These are phyloP conservation scores for Brachypalpus laphriformis DNA, from an alignment of 2,888 invertebrate genomes.

Conservation along the genomic window DNA sequence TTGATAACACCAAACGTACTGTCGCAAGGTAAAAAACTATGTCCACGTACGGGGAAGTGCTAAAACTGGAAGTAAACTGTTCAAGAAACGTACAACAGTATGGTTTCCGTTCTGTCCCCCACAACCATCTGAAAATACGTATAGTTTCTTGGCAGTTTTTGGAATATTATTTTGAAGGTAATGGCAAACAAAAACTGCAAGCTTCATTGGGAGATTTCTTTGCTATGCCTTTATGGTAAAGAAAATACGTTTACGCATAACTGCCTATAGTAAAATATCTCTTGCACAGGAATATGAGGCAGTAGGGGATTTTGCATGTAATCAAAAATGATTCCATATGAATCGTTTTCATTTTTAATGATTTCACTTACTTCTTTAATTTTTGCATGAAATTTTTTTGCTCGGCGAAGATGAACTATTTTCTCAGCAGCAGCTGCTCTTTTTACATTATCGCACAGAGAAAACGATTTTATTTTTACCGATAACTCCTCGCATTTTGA, in stretches of 20 bases:
- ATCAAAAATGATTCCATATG: conserved; percentile 9
- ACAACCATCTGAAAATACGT: conserved; percentile 20
- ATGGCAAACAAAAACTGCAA: conserved; percentile 9
- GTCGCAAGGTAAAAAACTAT: conserved; percentile 25
- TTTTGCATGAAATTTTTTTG: no score
- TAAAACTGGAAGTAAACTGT: conserved; percentile 20
- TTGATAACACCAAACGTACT: conserved; percentile 8
- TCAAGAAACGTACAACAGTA: conserved; percentile 22
- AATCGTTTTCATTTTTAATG: no score
- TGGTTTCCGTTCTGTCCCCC: conserved; percentile 18
- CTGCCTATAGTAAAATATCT: no score
- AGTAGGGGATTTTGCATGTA: conserved; percentile 20
- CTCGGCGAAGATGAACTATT: conserved; percentile 11
- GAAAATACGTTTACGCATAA: conserved; percentile 13
- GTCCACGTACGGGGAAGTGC: conserved; percentile 9
- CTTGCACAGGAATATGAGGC: no score
- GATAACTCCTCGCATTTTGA: no score
- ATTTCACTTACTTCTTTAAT: no score
- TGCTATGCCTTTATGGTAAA: conserved; percentile 22
- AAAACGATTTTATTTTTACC: conserved; percentile 24
- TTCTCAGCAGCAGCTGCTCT: conserved; percentile 11
- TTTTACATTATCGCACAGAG: conserved; percentile 21
- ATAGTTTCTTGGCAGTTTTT: no score
- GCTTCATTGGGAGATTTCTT: no score
- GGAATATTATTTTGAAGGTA: conserved; percentile 13